Evolutionary conservation across 1,140 invertebrate species (phyloP).

Genomic region (Gonatopus flavifemur): DNA sequence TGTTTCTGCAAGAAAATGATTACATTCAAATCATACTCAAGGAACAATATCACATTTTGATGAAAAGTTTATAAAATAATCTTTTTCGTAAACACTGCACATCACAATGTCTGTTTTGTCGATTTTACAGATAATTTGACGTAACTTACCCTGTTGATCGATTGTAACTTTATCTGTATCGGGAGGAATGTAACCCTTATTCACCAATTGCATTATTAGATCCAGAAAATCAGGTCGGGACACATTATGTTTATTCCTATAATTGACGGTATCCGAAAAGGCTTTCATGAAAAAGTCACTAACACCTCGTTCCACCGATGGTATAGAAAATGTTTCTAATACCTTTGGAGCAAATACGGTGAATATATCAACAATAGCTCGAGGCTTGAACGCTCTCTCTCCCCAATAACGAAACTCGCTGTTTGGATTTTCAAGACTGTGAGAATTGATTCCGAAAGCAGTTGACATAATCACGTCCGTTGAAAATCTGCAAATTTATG

Average conservation of each 20-base stretch:
- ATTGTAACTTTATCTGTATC: background rate
- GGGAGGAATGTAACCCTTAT: constrained; percentile 14
- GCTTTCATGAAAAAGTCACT: constrained; percentile 30
- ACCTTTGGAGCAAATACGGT: constrained; percentile 27
- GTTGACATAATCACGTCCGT: constrained; percentile 40
- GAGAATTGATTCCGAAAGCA: constrained; percentile 40
- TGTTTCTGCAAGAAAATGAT: background rate
- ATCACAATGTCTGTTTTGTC: too few relatives aligned
- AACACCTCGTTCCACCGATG: constrained; percentile 15
- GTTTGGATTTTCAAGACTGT: constrained; percentile 37
- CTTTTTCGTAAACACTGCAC: too few relatives aligned
- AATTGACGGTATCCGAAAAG: constrained; percentile 20
- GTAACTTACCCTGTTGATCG: background rate
- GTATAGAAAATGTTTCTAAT: constrained; percentile 22
- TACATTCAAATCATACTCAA: too few relatives aligned
- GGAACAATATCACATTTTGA: too few relatives aligned
- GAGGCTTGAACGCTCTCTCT: constrained; percentile 33
- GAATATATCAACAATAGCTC: constrained; percentile 20
- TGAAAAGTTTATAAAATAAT: too few relatives aligned
- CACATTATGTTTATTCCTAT: constrained; percentile 20
- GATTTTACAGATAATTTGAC: background rate
- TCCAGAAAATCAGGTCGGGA: constrained; percentile 27
- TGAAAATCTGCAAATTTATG: constrained; percentile 34
- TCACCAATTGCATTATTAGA: constrained; percentile 25
- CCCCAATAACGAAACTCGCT: constrained; percentile 39